These are phyloP conservation scores for Drosophila murphyi DNA, from an alignment of 1,140 invertebrate species.

Conservation along the genomic window DNA sequence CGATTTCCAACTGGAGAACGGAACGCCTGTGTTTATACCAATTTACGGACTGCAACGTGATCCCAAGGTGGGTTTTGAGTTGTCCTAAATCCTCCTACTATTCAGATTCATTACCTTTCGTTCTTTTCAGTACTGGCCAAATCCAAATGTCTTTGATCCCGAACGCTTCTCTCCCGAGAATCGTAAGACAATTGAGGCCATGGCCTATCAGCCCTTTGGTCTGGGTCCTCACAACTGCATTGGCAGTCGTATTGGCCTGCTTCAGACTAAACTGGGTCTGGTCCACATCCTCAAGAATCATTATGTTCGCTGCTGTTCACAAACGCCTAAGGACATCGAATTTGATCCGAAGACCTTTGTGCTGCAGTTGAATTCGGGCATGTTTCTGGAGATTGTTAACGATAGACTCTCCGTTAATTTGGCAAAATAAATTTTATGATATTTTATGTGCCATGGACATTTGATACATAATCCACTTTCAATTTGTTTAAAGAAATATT, in stretches of 20 bases:
- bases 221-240: slow-evolving; percentile 91
- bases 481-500: too few species aligned
- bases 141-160: slow-evolving; percentile 88
- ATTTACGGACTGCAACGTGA: slow-evolving; percentile 72
- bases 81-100: too few species aligned
- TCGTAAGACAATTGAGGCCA: slow-evolving; percentile 84
- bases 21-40: slow-evolving; percentile 72
- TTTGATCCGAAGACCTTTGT: slow-evolving; percentile 70
- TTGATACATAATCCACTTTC: too few species aligned
- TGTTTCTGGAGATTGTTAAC: slow-evolving; percentile 63
- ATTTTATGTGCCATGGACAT: neutral
- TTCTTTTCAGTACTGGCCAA: slow-evolving; percentile 87
- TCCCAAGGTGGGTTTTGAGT: slow-evolving; percentile 62
- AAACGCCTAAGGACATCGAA: slow-evolving; percentile 53
- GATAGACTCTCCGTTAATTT: slow-evolving; percentile 63
- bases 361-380: slow-evolving; percentile 53
- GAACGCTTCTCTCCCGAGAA: slow-evolving; percentile 87
- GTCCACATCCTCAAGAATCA: slow-evolving; percentile 77
- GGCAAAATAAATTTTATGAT: neutral
- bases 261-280: slow-evolving; percentile 74
- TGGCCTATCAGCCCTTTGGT: slow-evolving; percentile 91
- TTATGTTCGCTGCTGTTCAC: slow-evolving; percentile 40
- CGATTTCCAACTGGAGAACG: slow-evolving; percentile 60
- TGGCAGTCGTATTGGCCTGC: slow-evolving; percentile 85
- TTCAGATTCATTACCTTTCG: slow-evolving; percentile 76